phyloP scores from a whole-genome alignment of 2,797 vertebrate species.

The Chelmon rostratus region DNA sequence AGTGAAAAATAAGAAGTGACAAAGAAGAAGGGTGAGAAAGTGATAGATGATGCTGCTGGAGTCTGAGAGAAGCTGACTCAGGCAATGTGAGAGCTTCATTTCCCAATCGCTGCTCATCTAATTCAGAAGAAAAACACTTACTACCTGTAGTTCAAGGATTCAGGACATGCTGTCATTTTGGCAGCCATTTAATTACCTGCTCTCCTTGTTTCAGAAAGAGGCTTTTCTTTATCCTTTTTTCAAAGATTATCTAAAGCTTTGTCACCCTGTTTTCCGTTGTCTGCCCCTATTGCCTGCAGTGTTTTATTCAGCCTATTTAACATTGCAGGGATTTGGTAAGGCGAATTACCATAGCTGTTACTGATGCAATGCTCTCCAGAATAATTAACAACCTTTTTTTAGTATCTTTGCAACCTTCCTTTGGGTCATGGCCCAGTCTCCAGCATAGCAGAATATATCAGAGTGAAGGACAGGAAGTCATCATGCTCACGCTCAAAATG shows the following conservation, averaged over 20 bases:
- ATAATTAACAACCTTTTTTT: constrained; percentile 51
- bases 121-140: neutral
- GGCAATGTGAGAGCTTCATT: neutral
- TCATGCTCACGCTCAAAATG: constrained; percentile 1
- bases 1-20: constrained; percentile 35
- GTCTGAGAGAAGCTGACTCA: constrained; percentile 11
- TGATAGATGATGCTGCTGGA: neutral
- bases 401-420: constrained; percentile 34
- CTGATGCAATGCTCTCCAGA: constrained; percentile 36
- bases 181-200: constrained; percentile 7
- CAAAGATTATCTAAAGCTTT: constrained; percentile 1
- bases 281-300: constrained; percentile 8
- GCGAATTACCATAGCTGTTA: constrained; percentile 31
- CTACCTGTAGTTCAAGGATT: constrained; percentile 15
- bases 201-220: neutral
- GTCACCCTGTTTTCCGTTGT: neutral
- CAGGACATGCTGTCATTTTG: neutral
- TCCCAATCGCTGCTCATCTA: neutral
- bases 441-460: constrained; percentile 1
- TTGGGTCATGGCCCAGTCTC: constrained; percentile 28
- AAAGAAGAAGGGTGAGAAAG: neutral
- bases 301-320: constrained; percentile 22
- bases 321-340: constrained; percentile 1
- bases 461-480: constrained; percentile 8
- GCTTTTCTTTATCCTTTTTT: neutral